Percentiles rank a stretch among this genome's conserved stretches.
Evolutionary conservation across 2,113 vertebrate genomes (phyloP).

Genomic region (Eolophus roseicapilla): DNA sequence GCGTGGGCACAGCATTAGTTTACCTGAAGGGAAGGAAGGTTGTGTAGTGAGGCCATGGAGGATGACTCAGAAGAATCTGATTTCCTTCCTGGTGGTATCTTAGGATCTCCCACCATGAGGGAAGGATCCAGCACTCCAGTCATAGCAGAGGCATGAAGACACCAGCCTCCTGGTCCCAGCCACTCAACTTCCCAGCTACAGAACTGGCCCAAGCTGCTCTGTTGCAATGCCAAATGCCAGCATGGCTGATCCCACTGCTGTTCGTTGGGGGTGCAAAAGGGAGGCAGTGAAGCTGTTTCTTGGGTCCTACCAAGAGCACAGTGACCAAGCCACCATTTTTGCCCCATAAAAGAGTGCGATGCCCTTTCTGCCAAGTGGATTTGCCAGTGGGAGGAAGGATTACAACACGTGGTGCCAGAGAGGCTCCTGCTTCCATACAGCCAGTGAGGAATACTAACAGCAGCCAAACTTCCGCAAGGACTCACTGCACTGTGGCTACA

Average conservation of each 20-base stretch:
- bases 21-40: not conserved
- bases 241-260: rapidly evolving
- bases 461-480: not conserved
- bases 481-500: not conserved
- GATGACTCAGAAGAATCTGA: not conserved
- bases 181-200: not conserved
- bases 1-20: not conserved
- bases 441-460: not conserved
- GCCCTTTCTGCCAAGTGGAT: not conserved
- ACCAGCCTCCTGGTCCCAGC: not conserved
- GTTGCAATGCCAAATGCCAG: not conserved
- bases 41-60: not conserved
- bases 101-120: not conserved
- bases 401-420: not conserved
- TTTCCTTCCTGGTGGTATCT: not conserved
- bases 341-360: rapidly evolving
- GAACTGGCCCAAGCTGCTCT: not conserved
- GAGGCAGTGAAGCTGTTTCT: not conserved
- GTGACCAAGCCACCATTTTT: not conserved
- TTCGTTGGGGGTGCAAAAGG: not conserved
- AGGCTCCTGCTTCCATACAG: not conserved
- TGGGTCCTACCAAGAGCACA: not conserved
- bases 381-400: not conserved
- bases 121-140: not conserved
- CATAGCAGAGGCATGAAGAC: not conserved